A percentile compares a stretch with the other conserved stretches of the same genome.
Conservation (phyloP, 2,113 vertebrate species). For the Chionis minor region DNA sequence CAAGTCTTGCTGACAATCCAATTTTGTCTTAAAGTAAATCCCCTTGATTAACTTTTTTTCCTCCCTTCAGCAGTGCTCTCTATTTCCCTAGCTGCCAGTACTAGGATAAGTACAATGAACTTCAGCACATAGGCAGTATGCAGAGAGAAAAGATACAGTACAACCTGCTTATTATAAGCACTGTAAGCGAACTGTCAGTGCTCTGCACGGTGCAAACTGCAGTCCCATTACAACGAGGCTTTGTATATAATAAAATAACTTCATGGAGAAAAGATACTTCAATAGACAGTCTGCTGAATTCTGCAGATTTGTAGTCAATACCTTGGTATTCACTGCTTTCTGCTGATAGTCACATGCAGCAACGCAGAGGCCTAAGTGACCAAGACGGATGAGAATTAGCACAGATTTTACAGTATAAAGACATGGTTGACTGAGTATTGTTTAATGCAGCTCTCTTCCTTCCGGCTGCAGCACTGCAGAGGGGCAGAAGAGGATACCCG, state of each 20-base stretch:
- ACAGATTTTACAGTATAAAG: not conserved
- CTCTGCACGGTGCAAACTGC: not conserved
- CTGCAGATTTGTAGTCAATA: not conserved
- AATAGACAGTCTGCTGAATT: not conserved
- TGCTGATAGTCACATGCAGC: not conserved
- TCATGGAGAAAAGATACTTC: not conserved
- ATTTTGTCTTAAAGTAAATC: not conserved
- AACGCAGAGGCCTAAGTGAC: not conserved
- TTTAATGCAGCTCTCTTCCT: not conserved
- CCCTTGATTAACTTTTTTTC: not conserved
- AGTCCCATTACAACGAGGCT: not conserved
- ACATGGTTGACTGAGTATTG: not conserved
- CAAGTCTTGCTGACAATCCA: not conserved
- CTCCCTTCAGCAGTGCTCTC: not conserved
- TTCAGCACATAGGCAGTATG: not conserved
- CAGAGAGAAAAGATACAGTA: not conserved
- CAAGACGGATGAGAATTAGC: not conserved
- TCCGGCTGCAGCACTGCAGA: not conserved
- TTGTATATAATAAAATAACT: not conserved
- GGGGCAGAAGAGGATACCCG: not conserved
- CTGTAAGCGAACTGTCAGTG: not conserved
- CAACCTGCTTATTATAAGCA: not conserved
- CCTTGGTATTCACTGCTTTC: not conserved
- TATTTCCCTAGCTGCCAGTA: slow-evolving; percentile 6
- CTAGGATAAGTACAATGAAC: not conserved